phyloP scores from a whole-genome alignment of 2,888 invertebrate genomes.

The Cheilosia variabilis region DNA sequence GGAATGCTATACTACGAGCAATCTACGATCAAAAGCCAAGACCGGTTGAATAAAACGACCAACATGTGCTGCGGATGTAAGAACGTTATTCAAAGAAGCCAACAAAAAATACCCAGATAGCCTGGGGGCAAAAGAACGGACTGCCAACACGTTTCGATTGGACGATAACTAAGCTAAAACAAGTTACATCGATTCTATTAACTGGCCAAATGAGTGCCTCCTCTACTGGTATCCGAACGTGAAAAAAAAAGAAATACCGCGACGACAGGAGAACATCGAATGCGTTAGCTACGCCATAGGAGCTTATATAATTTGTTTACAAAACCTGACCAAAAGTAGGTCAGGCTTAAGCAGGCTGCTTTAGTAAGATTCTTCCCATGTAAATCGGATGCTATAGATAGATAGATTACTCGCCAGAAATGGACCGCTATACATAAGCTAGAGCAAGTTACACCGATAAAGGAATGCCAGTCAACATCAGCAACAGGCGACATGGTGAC shows the following conservation, averaged over 20 bases:
- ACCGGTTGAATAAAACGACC: conserved; percentile 39
- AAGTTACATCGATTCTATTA: conserved; percentile 54
- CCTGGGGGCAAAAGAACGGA: conserved; percentile 34
- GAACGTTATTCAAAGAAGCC: conserved; percentile 53
- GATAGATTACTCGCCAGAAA: conserved; percentile 1
- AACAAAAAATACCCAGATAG: conserved; percentile 7
- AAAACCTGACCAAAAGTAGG: conserved; percentile 22
- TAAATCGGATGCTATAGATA: background rate
- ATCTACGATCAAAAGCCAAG: conserved; percentile 43
- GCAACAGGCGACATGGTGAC: conserved; percentile 11
- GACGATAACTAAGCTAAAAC: conserved; percentile 50
- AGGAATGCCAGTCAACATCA: background rate
- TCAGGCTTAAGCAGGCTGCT: conserved; percentile 15
- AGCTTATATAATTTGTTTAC: conserved; percentile 20
- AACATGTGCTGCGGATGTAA: conserved; percentile 57
- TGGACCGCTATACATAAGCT: conserved; percentile 5
- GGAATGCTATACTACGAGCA: conserved; percentile 51
- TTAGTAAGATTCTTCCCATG: conserved; percentile 1
- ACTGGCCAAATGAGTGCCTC: conserved; percentile 25
- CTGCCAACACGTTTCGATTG: conserved; percentile 25
- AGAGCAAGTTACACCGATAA: background rate
- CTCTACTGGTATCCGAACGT: background rate
- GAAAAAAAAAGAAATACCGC: background rate
- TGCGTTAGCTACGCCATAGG: conserved; percentile 3
- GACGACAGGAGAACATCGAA: conserved; percentile 25